Base-by-base conservation (phyloP, 1,140 invertebrate species). In the Zaprionus lachaisei region DNA sequence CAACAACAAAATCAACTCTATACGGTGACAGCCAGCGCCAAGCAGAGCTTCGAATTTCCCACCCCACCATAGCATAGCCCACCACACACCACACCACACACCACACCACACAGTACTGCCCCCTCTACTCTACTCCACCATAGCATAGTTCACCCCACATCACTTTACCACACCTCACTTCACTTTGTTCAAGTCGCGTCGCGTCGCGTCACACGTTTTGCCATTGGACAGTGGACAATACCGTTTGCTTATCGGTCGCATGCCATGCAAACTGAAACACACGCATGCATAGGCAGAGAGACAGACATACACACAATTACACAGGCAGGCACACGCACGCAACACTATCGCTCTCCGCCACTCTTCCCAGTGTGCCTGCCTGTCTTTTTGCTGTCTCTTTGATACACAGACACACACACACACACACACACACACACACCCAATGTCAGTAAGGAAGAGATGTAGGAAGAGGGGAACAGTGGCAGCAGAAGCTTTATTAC, bases 241-340 rank as follows among this genome's bases (percentile, higher is more conserved):
- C 37, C 54, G 72, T 62, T 69, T 68, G 75, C 77, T 77, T 80
- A 81, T 80, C 79, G 65, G 73, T 57, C 67, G 72, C 63, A 75
- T 76, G 79, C 76, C 66, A 60, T 55, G 63, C 51, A 54, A 41
- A 73, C 38, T n/a, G 60, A 66, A 38, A 58, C 68, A 11, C n/a
- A 56, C 17, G 51, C 37, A 66, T n/a, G n/a, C 55, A 28, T 17
- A 38, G 37, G 37, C 4, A 38, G 37, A 5, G 12, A 15, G 3
- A n/a, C 56, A 41, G n/a, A 60, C 31, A 11, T 20, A 34, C 26
- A 60, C 37, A 56, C 37, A 67, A 11, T 26, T 26, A 26, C 24
- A 28, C n/a, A 34, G 17, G 47, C 31, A 56, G 24, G 37, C 14
- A 34, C n/a, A 14, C 41, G 41, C 41, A 47, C 41, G 41, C 41